A percentile compares a stretch with the other conserved stretches of the same genome.
Evolutionary conservation across 2,113 vertebrate species (phyloP).

Genomic region (Sardina pilchardus): DNA sequence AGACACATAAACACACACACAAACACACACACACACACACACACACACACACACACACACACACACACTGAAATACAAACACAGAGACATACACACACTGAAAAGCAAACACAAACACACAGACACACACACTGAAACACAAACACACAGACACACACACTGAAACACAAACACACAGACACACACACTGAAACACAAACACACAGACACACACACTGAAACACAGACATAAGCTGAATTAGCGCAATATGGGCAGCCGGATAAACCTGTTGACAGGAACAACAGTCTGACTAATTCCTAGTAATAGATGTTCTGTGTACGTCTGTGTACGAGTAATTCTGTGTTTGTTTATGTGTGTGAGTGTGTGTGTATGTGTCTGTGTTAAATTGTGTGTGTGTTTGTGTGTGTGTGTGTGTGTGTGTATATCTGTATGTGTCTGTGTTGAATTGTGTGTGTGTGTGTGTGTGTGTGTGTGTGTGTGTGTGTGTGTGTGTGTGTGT

Average conservation of each 20-base stretch:
- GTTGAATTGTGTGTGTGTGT: neutral
- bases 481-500: neutral
- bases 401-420: neutral
- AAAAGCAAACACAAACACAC: no score
- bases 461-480: neutral
- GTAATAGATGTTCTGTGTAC: neutral
- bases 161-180: constrained; percentile 29
- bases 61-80: constrained; percentile 44
- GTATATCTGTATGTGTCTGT: neutral
- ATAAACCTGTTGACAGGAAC: constrained; percentile 22
- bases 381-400: neutral
- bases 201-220: constrained; percentile 40
- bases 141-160: constrained; percentile 47
- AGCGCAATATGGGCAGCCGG: constrained; percentile 30
- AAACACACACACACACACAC: constrained; percentile 47
- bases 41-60: constrained; percentile 37
- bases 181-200: constrained; percentile 42
- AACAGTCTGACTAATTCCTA: constrained; percentile 15
- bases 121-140: constrained; percentile 15
- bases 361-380: neutral
- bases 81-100: no score
- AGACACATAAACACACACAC: neutral
- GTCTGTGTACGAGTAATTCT: neutral
- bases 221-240: constrained; percentile 13
- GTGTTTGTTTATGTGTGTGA: constrained; percentile 16